Percentiles rank a stretch among this genome's conserved stretches.
Conservation (phyloP, 2,797 vertebrate genomes). For the Galago senegalensis region DNA sequence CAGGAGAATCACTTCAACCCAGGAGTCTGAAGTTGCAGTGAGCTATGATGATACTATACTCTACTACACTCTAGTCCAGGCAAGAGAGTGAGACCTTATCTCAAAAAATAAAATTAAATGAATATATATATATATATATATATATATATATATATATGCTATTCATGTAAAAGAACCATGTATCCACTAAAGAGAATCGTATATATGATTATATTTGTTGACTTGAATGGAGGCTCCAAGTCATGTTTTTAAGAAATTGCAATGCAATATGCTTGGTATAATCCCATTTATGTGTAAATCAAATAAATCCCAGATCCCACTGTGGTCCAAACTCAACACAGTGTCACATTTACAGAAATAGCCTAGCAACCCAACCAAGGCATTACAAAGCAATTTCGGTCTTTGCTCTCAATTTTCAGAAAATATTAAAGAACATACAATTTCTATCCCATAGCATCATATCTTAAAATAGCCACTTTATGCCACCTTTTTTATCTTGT, state of each 20-base stretch:
- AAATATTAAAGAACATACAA: constrained; percentile 22
- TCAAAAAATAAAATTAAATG: neutral
- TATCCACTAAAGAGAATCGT: neutral
- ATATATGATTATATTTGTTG: constrained; percentile 32
- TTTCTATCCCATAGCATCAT: neutral
- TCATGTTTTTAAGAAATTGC: neutral
- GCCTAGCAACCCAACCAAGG: neutral
- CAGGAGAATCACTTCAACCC: neutral
- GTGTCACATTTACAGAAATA: neutral
- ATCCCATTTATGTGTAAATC: constrained; percentile 17
- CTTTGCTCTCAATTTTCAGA: constrained; percentile 59
- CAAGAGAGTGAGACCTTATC: neutral
- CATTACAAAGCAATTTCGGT: constrained; percentile 24
- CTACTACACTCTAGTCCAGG: neutral
- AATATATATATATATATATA: too few relatives aligned
- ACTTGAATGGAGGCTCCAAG: neutral
- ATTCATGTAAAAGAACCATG: neutral
- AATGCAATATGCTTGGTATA: neutral
- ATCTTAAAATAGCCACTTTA: neutral
- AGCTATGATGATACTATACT: neutral
- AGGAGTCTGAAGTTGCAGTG: neutral
- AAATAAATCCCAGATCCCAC: neutral
- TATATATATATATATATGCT: neutral
- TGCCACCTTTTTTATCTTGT: neutral
- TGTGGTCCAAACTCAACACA: neutral